These are phyloP conservation scores for Pachycephus smyrnensis DNA, from an alignment of 2,888 invertebrate genomes.

Conservation along the genomic window DNA sequence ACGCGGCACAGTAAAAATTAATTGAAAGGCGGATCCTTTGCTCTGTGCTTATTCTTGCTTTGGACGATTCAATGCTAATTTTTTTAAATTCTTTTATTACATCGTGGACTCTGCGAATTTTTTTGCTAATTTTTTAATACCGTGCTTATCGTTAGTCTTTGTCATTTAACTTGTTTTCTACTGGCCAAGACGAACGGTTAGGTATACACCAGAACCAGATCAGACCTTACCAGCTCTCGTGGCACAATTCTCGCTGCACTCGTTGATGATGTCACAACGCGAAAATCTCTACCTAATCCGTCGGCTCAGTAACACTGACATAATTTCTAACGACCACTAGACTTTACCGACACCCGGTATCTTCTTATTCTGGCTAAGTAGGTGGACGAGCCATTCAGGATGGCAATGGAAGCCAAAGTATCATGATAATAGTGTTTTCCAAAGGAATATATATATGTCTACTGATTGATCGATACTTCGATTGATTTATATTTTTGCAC, in stretches of 20 bases:
- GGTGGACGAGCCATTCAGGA: slow-evolving; percentile 50
- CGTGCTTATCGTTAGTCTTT: not conserved
- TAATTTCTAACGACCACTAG: slow-evolving; percentile 17
- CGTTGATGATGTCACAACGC: not conserved
- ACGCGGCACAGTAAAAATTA: not conserved
- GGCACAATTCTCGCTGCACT: not conserved
- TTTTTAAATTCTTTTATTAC: too few relatives aligned
- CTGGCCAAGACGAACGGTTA: not conserved
- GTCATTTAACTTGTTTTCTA: not conserved
- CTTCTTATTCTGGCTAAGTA: slow-evolving; percentile 34
- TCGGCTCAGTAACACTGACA: slow-evolving; percentile 6
- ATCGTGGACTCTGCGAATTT: not conserved
- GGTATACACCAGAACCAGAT: not conserved
- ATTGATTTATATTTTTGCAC: not conserved
- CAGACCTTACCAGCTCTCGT: not conserved
- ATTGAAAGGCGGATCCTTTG: not conserved
- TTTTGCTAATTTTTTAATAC: too few relatives aligned
- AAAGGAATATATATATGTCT: not conserved
- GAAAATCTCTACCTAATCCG: not conserved
- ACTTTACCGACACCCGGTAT: slow-evolving; percentile 4
- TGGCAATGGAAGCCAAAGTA: slow-evolving; percentile 40
- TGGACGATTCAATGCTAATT: too few relatives aligned
- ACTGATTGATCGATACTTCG: not conserved
- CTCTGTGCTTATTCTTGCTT: not conserved
- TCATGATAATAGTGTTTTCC: slow-evolving; percentile 43